Percentiles rank a stretch among this genome's conserved stretches.
phyloP scores from a whole-genome alignment of 92 coral and sea anemone genomes.

The Plumapathes pennacea region DNA sequence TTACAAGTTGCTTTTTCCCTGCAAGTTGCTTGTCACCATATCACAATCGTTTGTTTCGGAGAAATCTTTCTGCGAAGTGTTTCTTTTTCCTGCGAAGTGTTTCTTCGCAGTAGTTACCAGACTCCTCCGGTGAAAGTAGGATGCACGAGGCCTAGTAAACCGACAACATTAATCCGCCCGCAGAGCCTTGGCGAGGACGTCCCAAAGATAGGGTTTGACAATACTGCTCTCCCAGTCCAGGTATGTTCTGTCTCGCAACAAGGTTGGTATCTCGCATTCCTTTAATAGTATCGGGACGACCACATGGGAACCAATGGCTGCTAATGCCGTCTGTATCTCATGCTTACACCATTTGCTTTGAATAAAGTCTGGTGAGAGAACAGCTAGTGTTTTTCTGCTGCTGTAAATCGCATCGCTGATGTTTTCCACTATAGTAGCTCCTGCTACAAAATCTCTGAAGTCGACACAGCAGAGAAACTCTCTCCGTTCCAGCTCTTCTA shows the following conservation, averaged over 20 bases:
- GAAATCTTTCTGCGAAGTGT: no score
- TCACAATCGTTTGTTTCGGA: no score
- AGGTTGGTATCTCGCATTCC: constrained; percentile 43
- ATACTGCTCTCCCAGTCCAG: constrained; percentile 60
- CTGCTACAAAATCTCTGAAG: constrained; percentile 71
- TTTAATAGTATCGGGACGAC: constrained; percentile 64
- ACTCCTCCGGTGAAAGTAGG: no score
- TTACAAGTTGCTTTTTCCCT: no score
- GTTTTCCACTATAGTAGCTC: constrained; percentile 70
- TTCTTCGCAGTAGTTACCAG: no score
- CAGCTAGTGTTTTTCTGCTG: constrained; percentile 71
- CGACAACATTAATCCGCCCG: neutral
- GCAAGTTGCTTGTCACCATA: no score
- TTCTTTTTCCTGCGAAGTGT: no score
- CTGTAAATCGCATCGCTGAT: constrained; percentile 69
- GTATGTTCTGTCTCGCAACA: constrained; percentile 49
- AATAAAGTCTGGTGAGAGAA: constrained; percentile 77
- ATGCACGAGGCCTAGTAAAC: no score
- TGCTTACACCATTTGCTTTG: constrained; percentile 68
- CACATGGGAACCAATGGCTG: constrained; percentile 32
- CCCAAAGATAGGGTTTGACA: constrained; percentile 68
- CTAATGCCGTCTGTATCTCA: constrained; percentile 74
- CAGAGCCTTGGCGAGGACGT: constrained; percentile 40
- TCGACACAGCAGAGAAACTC: constrained; percentile 71
- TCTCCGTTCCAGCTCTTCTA: constrained; percentile 62